Evolutionary conservation across 2,797 vertebrate species (phyloP).

Genomic region (Telmatherina bonti): DNA sequence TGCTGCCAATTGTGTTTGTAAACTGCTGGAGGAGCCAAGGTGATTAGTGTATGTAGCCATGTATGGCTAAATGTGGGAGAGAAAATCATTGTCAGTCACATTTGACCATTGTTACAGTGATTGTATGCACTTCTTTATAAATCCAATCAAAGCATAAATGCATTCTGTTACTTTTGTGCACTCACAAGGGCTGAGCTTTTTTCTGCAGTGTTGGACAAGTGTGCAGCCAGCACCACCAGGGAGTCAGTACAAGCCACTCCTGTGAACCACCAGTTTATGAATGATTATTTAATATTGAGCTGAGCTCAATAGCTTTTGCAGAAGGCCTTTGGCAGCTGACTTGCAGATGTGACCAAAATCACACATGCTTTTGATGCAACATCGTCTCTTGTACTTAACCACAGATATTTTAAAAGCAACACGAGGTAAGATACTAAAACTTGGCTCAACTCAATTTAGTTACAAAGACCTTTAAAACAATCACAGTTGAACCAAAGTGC

Average conservation of each 20-base stretch:
- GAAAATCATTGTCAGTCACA: slow-evolving; percentile 14
- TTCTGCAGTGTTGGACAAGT: not conserved
- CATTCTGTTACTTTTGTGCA: not conserved
- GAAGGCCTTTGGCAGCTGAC: not conserved
- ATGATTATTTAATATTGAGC: slow-evolving; percentile 4
- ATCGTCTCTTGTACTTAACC: too few species aligned
- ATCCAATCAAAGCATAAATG: slow-evolving; percentile 4
- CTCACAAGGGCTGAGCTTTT: not conserved
- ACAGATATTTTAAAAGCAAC: too few species aligned
- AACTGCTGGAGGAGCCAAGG: slow-evolving; percentile 9
- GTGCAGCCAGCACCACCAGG: not conserved
- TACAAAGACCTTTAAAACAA: too few species aligned
- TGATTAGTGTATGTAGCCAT: slow-evolving; percentile 10
- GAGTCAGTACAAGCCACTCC: not conserved
- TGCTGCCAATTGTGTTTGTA: slow-evolving; percentile 31
- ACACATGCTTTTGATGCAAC: slow-evolving; percentile 14
- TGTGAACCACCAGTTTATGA: not conserved
- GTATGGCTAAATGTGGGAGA: slow-evolving; percentile 17
- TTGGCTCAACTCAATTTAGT: too few species aligned
- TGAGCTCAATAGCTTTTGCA: not conserved
- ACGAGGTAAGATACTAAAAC: too few species aligned
- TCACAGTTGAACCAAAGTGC: too few species aligned
- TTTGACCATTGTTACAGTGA: slow-evolving; percentile 19
- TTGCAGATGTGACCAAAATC: slow-evolving; percentile 6
- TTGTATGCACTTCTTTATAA: not conserved